Percentiles rank a stretch among this genome's conserved stretches.
These are phyloP conservation scores for Hyposoter didymator DNA, from an alignment of 2,888 invertebrate species.

Conservation along the genomic window DNA sequence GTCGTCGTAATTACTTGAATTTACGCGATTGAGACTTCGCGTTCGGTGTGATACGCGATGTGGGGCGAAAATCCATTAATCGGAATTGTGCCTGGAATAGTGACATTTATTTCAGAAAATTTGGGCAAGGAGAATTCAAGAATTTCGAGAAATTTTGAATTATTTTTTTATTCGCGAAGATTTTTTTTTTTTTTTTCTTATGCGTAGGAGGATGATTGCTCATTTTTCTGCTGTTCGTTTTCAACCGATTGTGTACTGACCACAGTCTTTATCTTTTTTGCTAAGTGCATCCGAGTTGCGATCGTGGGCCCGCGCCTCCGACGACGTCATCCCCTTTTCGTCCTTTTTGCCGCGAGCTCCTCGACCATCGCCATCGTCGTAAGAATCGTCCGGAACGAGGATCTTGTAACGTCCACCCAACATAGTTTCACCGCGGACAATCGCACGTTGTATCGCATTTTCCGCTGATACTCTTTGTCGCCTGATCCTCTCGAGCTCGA, in stretches of 20 bases:
- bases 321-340: conserved; percentile 19
- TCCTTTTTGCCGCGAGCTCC: conserved; percentile 45
- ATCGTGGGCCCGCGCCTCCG: background rate
- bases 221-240: background rate
- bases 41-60: background rate
- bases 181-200: background rate
- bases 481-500: conserved; percentile 66
- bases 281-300: background rate
- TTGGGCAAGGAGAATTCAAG: background rate
- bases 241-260: conserved; percentile 58
- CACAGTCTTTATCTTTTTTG: conserved; percentile 47
- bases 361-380: conserved; percentile 19
- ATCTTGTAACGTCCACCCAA: conserved; percentile 71
- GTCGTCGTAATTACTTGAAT: conserved; percentile 4
- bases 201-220: background rate
- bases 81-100: background rate
- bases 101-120: background rate
- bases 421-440: conserved; percentile 69
- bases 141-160: background rate
- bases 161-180: background rate
- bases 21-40: background rate
- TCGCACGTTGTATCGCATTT: conserved; percentile 70
- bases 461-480: conserved; percentile 68
- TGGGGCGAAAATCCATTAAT: background rate
- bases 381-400: conserved; percentile 56